Evolutionary conservation across 2,888 invertebrate species (phyloP), one percentile per base, ranked within the genome.

Genomic region (Euproctis similis): DNA sequence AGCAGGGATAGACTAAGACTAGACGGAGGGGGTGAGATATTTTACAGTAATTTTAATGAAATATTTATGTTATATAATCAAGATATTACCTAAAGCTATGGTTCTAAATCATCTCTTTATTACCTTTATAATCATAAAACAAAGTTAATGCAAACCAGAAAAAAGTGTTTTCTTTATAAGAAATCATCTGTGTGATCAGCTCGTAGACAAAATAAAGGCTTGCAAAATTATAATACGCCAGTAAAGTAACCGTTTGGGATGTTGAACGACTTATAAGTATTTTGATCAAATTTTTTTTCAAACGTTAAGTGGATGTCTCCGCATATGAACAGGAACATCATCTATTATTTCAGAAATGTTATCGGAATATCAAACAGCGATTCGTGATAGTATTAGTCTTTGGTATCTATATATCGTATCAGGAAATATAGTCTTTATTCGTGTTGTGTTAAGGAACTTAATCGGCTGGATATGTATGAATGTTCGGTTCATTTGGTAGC

Each of bases 361-460:
- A 72, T 72, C 70, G 58, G 75, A 75, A 74, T 77, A 77, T 78
- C 71, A 77, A 78, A 73, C 54, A 70, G 59, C 59, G 53, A 65
- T 70, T 64, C 52, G 34, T 35, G 36, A 53, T 52, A 46, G 41
- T 48, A 39, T 49, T 35, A 41, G 39, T 39, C 22, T 30, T 5
- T 21, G 26, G 35, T 42, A 31, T 36, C 26, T 30, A 26, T 13
- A 13, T 10, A 11, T 22, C 10, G 22, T 6, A 26, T 42, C 30
- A 24, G 32, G 46, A 24, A 50, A 59, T 55, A 39, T 53, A 27
- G 34, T 33, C 59, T 46, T 47, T 71, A 52, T 31, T 9, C 1
- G n/a, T 2, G 34, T 32, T 14, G 31, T 9, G 30, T 53, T 64
- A 69, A 42, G 32, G 54, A 36, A 41, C 36, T 49, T 55, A 56